Conservation (phyloP, 2,888 invertebrate genomes). For the Philonicus albiceps region DNA sequence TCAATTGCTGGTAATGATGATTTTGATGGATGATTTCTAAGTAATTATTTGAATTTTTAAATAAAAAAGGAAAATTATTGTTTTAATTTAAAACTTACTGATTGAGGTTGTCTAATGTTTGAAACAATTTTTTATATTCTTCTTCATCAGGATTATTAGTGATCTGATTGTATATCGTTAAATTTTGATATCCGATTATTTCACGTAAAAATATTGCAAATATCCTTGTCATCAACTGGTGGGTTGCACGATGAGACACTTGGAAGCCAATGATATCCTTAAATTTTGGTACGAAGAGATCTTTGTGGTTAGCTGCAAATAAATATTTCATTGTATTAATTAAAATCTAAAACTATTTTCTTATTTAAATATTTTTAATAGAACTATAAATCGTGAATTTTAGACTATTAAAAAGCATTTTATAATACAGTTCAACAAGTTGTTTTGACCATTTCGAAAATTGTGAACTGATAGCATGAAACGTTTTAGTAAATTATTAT, state of each 20-base stretch:
- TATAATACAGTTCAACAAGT: no score
- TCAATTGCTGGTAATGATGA: conserved; percentile 68
- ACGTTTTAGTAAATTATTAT: no score
- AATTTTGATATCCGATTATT: conserved; percentile 63
- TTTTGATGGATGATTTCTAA: conserved; percentile 54
- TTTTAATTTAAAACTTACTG: conserved; percentile 28
- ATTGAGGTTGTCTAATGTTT: conserved; percentile 27
- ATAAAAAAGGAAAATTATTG: no score
- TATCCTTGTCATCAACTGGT: conserved; percentile 67
- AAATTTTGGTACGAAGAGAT: conserved; percentile 7
- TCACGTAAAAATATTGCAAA: conserved; percentile 68
- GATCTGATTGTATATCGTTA: conserved; percentile 60
- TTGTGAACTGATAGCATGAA: no score
- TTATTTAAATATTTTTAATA: no score
- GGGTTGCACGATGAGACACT: conserved; percentile 66
- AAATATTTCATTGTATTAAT: neutral
- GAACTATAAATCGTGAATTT: no score
- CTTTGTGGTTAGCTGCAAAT: conserved; percentile 23
- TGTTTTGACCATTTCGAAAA: no score
- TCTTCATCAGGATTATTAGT: conserved; percentile 41
- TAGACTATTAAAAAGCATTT: neutral
- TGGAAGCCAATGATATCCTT: conserved; percentile 62
- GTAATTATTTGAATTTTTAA: conserved; percentile 18
- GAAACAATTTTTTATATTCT: conserved; percentile 39
- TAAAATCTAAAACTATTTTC: no score